Conservation (phyloP, 2,888 invertebrate species). For the Corythucha ciliata region DNA sequence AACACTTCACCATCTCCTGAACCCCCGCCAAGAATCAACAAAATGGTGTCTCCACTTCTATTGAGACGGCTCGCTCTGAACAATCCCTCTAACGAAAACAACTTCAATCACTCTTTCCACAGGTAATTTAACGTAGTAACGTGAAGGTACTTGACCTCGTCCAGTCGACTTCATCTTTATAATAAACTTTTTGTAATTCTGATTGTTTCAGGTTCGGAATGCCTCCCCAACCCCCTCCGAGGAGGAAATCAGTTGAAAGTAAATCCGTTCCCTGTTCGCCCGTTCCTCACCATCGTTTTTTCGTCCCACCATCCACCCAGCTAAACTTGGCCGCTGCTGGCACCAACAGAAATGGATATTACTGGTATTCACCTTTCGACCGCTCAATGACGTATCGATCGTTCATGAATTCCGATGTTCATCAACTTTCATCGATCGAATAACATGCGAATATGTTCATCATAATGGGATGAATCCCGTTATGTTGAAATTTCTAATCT, state of each 20-base stretch:
- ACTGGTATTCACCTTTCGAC: too few relatives aligned
- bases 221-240: conserved; percentile 52
- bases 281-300: conserved; percentile 44
- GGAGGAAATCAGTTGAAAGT: conserved; percentile 54
- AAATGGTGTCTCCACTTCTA: conserved; percentile 31
- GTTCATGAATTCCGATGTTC: too few relatives aligned
- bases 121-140: conserved; percentile 11
- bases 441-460: too few relatives aligned
- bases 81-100: conserved; percentile 19
- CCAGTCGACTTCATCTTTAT: background rate
- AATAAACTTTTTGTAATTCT: background rate
- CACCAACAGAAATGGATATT: too few relatives aligned
- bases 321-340: too few relatives aligned
- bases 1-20: conserved; percentile 33
- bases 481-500: too few relatives aligned
- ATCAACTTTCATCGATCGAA: too few relatives aligned
- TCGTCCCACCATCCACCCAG: too few relatives aligned
- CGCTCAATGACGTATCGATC: too few relatives aligned
- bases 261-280: conserved; percentile 55
- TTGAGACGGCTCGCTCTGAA: conserved; percentile 28
- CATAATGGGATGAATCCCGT: too few relatives aligned
- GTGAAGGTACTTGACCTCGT: background rate
- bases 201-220: conserved; percentile 20
- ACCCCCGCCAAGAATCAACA: conserved; percentile 35
- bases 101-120: conserved; percentile 19